These are phyloP conservation scores for Hippocampus kuda DNA, from an alignment of 2,797 vertebrate genomes.

Conservation along the genomic window DNA sequence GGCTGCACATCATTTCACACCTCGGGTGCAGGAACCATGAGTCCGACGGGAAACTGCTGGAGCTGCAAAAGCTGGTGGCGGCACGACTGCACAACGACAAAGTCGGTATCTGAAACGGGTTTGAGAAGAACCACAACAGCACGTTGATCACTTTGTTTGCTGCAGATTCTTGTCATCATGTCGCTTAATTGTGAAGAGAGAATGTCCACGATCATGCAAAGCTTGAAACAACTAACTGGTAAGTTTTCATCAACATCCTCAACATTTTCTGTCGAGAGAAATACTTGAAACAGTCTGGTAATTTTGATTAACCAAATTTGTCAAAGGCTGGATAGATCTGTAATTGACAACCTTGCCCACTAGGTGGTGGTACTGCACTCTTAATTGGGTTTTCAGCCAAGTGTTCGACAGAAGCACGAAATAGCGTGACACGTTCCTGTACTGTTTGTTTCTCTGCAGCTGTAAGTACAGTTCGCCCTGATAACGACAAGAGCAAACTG, in stretches of 20 bases:
- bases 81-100: constrained; percentile 59
- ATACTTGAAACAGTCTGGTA: not conserved
- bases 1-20: constrained; percentile 74
- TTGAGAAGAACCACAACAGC: not conserved
- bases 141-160: not conserved
- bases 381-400: not conserved
- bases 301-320: not conserved
- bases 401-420: not conserved
- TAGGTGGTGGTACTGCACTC: not conserved
- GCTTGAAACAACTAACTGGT: constrained; percentile 70
- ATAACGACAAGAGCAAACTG: constrained; percentile 55
- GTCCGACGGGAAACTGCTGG: constrained; percentile 67
- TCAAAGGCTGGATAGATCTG: not conserved
- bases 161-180: constrained; percentile 77
- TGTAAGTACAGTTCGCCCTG: constrained; percentile 54
- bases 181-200: constrained; percentile 63
- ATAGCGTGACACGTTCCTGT: not conserved
- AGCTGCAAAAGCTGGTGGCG: constrained; percentile 66
- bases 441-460: constrained; percentile 57
- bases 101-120: constrained; percentile 38
- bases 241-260: constrained; percentile 21
- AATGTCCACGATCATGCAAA: constrained; percentile 60
- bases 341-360: not conserved
- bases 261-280: not conserved
- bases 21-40: constrained; percentile 68